Base-by-base conservation (phyloP, 2,888 invertebrate genomes). In the Amiota mariae region DNA sequence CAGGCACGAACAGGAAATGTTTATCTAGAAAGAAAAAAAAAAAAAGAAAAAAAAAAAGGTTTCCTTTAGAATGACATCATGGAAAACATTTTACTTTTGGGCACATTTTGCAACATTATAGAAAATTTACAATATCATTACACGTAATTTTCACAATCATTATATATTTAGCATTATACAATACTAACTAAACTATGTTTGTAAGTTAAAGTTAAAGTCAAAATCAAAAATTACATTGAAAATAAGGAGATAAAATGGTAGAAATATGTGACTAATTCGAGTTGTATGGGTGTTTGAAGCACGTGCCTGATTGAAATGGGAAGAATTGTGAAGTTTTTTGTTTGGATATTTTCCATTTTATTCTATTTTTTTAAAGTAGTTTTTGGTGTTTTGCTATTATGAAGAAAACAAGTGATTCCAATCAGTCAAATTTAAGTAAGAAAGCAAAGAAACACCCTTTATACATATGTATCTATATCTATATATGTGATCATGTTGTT, bases 121-220 rank as follows among this genome's bases (percentile, higher is more conserved):
- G 54, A 68, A 68, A 24, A 68, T 68, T 24, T 68, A 68, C 67
- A 68, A 68, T 68, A 68, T 68, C 67, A 68, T 68, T 68, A 68
- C 20, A 68, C 51, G 46, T 9, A 24, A 63, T 63, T 63, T 63
- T 63, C 63, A 46, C 63, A 63, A 46, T 13, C 54, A 68, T 68
- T 68, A 68, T n/a, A 54, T 51, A 68, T 68, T 68, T 68, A 68
- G 36, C 36, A 36, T 36, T 36, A 2, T 36, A 36, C 8, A 24
- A 1, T 24, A 2, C 2, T 24, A 24, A 1, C 3, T 3, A 1
- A 2, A 1, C 36, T 47, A 51, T 68, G 67, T 49, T 10, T 59
- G 59, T 59, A 57, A 59, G 20, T n/a, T 18, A 20, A 20, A 59
- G 0, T 20, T 10, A 15, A 48, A 48, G 15, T 10, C 47, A 66